Conservation (phyloP, 2,113 vertebrate species). For the Synodontis membranacea region DNA sequence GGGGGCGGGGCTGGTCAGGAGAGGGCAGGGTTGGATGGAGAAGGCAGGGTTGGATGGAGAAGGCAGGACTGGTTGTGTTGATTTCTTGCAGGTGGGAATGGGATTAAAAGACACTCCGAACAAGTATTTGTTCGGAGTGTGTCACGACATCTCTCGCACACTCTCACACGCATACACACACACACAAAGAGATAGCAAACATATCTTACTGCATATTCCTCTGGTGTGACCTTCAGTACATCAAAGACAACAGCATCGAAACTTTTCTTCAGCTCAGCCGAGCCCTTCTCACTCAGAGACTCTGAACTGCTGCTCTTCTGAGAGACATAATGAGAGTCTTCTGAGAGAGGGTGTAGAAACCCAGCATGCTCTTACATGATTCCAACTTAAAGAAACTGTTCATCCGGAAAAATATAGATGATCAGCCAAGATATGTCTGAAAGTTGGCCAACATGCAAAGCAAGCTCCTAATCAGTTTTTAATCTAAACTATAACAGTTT, state of each 20-base stretch:
- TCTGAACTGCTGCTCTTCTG: constrained; percentile 98
- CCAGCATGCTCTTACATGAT: background rate
- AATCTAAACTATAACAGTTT: too few species aligned
- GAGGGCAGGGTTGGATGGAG: background rate
- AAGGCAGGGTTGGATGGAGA: background rate
- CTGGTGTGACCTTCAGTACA: constrained; percentile 94
- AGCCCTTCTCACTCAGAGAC: constrained; percentile 92
- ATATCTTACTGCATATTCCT: constrained; percentile 94
- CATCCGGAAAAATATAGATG: background rate
- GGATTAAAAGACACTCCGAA: background rate
- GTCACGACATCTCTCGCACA: background rate
- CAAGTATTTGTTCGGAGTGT: background rate
- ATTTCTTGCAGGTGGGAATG: background rate
- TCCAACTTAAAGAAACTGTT: background rate
- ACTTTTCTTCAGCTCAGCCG: constrained; percentile 93
- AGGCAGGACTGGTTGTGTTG: background rate
- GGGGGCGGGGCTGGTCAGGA: too few species aligned
- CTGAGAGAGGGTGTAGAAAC: background rate
- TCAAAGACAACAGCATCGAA: constrained; percentile 98
- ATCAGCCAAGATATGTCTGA: background rate
- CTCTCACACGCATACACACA: background rate
- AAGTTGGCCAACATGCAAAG: background rate
- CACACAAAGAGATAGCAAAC: background rate
- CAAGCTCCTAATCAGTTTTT: background rate
- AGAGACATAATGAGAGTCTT: constrained; percentile 11